Evolutionary conservation across 2,113 vertebrate species (phyloP), one percentile per base, ranked within the genome.

Genomic region (Muscicapa adusta): DNA sequence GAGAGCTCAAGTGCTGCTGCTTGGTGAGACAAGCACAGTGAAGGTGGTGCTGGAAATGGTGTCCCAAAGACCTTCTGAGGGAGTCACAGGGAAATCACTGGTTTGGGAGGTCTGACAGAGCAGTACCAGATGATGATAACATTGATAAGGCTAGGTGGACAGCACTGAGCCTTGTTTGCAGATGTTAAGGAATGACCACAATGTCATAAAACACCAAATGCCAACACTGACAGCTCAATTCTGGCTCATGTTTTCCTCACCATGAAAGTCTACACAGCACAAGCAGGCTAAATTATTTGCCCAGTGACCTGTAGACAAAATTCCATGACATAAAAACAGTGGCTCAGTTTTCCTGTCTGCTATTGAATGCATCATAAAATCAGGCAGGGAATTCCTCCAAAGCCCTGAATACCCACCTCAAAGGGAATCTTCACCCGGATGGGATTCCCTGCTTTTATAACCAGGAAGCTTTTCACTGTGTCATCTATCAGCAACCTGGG

Each of bases 361-460:
- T 70, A 6, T 3, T 40, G 70, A 31, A 14, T 26, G 20, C 43
- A 57, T 61, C n/a, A 33, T 6, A 10, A 67, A 76, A 43, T 5
- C 31, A 56, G 48, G 48, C 5, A 18, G 33, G 29, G 22, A 70
- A 26, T 56, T 53, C 65, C 36, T 45, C 51, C 36, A 57, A 57
- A 42, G 14, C 9, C 13, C 19, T 53, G 40, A 47, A 54, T 24
- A 93, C 95, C 90, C 85, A 99, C 99, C 97, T 99, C 98, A 96
- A 99, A 99, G 77, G 98, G 98, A 38, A 99, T 95, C 50, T 95
- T 98, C 89, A 98, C 96, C 29, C 97, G 96, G 71, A 99, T 92
- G 29, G 98, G 93, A 92, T 98, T 97, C 91, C 99, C 99, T 73
- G 97, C 98, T 97, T 94, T 98, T 80, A 99, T 96, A 38, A 97